Evolutionary conservation across 2,888 invertebrate genomes (phyloP).

Genomic region (Campoletis raptor): DNA sequence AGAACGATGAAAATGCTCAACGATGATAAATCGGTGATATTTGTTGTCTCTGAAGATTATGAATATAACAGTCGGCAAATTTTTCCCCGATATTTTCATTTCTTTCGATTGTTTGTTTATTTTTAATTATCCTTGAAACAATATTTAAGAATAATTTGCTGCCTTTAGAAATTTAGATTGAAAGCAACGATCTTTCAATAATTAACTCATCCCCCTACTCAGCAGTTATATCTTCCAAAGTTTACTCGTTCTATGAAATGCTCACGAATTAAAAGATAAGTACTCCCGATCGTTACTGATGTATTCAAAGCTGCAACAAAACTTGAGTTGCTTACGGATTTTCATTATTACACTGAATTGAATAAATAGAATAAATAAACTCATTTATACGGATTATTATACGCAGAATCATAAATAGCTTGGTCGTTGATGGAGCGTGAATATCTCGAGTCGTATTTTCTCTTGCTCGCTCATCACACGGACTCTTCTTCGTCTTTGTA

Average conservation of each 20-base stretch:
- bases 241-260: background rate
- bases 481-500: constrained; percentile 42
- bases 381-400: constrained; percentile 12
- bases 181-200: background rate
- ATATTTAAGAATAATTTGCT: background rate
- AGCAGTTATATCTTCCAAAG: background rate
- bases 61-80: background rate
- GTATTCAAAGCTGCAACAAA: background rate
- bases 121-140: background rate
- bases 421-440: constrained; percentile 37
- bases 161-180: background rate
- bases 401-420: constrained; percentile 28
- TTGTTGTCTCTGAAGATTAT: background rate
- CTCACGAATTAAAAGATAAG: background rate
- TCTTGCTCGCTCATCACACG: constrained; percentile 43
- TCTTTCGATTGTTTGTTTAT: too few species aligned
- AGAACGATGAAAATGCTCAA: background rate
- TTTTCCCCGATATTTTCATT: background rate
- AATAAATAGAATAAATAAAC: background rate
- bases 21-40: background rate
- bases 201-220: background rate
- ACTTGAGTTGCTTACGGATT: background rate
- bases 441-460: constrained; percentile 30
- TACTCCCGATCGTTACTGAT: too few species aligned
- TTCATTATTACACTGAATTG: background rate